These are phyloP conservation scores for Drosophila pseudotakahashii DNA, from an alignment of 2,888 invertebrate genomes.

Conservation along the genomic window DNA sequence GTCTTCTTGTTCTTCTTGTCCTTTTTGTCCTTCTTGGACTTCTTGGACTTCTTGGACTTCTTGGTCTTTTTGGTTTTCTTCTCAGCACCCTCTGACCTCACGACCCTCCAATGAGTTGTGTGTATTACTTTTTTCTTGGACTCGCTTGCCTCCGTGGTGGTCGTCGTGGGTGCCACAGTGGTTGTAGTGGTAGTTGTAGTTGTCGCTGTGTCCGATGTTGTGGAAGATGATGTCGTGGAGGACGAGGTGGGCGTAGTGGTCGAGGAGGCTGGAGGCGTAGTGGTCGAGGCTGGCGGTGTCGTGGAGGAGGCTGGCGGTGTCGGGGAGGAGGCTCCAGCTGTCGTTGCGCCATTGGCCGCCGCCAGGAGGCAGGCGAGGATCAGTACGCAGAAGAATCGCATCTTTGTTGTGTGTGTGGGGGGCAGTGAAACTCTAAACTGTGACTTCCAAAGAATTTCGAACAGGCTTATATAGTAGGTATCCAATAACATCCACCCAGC, in stretches of 20 bases:
- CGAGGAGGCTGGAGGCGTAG: background rate
- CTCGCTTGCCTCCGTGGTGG: background rate
- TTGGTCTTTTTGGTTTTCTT: background rate
- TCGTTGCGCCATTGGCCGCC: background rate
- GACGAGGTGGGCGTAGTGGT: background rate
- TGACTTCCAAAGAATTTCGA: background rate
- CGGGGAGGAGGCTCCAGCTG: background rate
- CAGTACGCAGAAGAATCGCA: background rate
- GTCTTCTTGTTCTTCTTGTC: background rate
- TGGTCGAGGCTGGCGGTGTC: background rate
- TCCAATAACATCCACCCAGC: background rate
- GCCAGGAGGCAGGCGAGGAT: constrained; percentile 1
- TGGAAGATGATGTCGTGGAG: background rate
- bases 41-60: background rate
- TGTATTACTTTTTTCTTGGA: background rate
- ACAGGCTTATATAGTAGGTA: background rate
- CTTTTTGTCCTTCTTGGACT: background rate
- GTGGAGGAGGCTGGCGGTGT: background rate
- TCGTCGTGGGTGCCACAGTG: background rate
- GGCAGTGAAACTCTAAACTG: background rate
- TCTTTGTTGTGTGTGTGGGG: background rate
- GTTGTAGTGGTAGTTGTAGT: background rate
- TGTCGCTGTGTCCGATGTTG: background rate
- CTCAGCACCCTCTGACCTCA: background rate
- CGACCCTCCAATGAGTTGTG: background rate